phyloP scores from a whole-genome alignment of 2,888 invertebrate genomes.

The Allacma fusca region DNA sequence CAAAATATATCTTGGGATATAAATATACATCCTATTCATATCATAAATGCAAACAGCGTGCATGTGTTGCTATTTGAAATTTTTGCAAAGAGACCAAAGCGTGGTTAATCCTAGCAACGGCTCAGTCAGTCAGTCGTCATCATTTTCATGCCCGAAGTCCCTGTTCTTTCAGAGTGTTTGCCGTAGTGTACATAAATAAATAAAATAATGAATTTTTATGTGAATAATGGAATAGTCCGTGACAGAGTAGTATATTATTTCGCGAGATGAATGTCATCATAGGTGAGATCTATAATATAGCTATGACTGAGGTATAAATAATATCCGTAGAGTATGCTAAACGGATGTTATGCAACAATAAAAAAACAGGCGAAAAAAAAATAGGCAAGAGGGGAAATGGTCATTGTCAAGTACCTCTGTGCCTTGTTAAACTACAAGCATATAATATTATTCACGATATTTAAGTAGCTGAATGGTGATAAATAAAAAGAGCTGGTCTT shows the following conservation, averaged over 20 bases:
- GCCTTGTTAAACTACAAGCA: not conserved
- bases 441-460: not conserved
- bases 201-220: not conserved
- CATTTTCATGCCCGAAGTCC: not conserved
- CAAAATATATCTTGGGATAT: not conserved
- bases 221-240: not conserved
- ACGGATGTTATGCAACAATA: not conserved
- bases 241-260: conserved; percentile 3
- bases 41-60: not conserved
- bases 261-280: conserved; percentile 11
- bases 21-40: not conserved
- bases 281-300: conserved; percentile 6
- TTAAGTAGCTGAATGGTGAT: not conserved
- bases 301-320: conserved; percentile 7
- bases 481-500: conserved; percentile 28
- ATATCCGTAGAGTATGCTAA: not conserved
- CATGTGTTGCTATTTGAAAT: not conserved
- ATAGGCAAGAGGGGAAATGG: conserved; percentile 17
- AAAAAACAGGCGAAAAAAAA: not conserved
- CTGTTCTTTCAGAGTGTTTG: not conserved
- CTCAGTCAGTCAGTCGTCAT: not conserved
- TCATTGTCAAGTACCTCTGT: conserved; percentile 1
- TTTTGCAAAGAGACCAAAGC: conserved; percentile 1
- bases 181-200: not conserved
- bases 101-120: conserved; percentile 7